A percentile compares a stretch with the other conserved stretches of the same genome.
phyloP scores from a whole-genome alignment of 2,888 invertebrate species.

The Nemotelus nigrinus region DNA sequence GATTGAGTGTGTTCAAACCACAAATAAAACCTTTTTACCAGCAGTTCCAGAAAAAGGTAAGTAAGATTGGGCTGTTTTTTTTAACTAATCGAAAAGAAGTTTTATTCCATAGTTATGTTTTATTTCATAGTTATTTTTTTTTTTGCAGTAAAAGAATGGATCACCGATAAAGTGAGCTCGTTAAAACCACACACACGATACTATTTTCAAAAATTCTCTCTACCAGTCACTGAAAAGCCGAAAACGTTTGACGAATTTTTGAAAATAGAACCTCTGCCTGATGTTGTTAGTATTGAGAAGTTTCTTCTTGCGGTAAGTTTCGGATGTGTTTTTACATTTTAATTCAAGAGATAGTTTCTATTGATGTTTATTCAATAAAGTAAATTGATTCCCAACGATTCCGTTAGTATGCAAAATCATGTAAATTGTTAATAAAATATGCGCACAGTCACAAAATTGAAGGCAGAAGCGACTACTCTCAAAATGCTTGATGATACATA shows the following conservation, averaged over 20 bases:
- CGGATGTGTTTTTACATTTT: too few relatives aligned
- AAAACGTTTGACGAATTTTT: conserved; percentile 58
- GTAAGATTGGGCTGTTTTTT: conserved; percentile 48
- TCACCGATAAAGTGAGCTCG: conserved; percentile 54
- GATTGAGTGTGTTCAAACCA: conserved; percentile 56
- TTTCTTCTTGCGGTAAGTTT: conserved; percentile 57
- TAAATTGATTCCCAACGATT: too few relatives aligned
- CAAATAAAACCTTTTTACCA: conserved; percentile 57
- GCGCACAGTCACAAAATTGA: too few relatives aligned
- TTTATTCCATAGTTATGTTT: not conserved
- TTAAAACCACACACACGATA: conserved; percentile 57
- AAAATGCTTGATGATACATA: too few relatives aligned
- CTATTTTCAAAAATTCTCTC: conserved; percentile 59
- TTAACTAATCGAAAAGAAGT: not conserved
- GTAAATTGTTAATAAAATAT: too few relatives aligned
- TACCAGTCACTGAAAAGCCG: conserved; percentile 53
- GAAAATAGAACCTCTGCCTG: conserved; percentile 54
- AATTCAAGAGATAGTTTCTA: too few relatives aligned
- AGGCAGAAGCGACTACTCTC: too few relatives aligned
- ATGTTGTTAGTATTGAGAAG: conserved; percentile 56
- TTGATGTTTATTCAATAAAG: too few relatives aligned
- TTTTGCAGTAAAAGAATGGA: conserved; percentile 58
- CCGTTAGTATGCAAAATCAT: too few relatives aligned
- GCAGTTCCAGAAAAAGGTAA: conserved; percentile 57
- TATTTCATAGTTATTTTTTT: not conserved